Evolutionary conservation across 2,797 vertebrate genomes (phyloP).

Genomic region (Phaenicophaeus curvirostris): DNA sequence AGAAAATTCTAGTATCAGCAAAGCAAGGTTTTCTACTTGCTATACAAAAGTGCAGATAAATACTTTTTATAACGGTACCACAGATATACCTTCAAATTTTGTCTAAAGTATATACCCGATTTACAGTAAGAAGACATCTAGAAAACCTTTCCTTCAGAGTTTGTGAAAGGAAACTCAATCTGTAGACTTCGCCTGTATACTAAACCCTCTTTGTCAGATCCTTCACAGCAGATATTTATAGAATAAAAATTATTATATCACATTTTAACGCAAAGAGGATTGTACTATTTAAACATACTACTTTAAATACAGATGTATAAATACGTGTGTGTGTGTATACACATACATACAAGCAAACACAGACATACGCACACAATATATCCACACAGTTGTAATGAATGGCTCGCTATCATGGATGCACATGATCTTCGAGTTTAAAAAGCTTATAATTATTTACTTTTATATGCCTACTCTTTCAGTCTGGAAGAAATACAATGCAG

Average conservation of each 20-base stretch:
- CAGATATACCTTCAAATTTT: not conserved
- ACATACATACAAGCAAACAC: not conserved
- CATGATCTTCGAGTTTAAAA: not conserved
- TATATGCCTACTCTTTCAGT: not conserved
- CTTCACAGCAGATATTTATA: not conserved
- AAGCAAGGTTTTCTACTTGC: not conserved
- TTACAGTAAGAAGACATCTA: not conserved
- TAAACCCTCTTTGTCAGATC: not conserved
- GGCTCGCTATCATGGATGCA: not conserved
- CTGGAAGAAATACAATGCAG: slow-evolving; percentile 62
- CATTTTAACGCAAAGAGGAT: not conserved
- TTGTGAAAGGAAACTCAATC: not conserved
- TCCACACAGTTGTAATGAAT: not conserved
- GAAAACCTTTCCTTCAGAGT: not conserved
- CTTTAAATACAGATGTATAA: not conserved
- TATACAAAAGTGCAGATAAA: not conserved
- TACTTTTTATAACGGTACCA: not conserved
- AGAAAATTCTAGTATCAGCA: not conserved
- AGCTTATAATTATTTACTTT: slow-evolving; percentile 22
- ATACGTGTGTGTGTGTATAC: not conserved
- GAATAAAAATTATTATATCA: not conserved
- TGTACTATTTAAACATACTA: not conserved
- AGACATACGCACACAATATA: not conserved
- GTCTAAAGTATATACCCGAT: not conserved
- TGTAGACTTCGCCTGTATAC: not conserved